Base-by-base conservation (phyloP, 2,797 vertebrate genomes). In the Rhinogobio ventralis region DNA sequence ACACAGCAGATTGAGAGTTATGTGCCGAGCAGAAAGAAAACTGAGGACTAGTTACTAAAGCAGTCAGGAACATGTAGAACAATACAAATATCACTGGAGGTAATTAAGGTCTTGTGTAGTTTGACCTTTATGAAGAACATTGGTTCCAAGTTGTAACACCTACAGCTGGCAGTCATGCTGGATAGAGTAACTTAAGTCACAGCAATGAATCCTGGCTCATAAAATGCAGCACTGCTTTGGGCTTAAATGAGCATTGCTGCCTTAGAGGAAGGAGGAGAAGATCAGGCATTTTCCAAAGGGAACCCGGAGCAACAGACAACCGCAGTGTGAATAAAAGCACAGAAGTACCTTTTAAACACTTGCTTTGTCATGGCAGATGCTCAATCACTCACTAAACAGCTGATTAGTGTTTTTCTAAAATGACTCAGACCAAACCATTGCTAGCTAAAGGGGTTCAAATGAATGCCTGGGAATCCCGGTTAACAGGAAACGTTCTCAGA, bases 271-370 rank as follows among this genome's bases (percentile, higher is more conserved):
- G 79, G 51, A 86, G 83, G 85, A 88, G 85, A 87, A 85, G 74
- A 88, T 77, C 4, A 87, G 66, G 81, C 89, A 92, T 93, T 91
- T 85, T 90, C 85, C 49, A 64, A 28, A 57, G 71, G 91, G 67
- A 90, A 88, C 92, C 92, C 90, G 62, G 88, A 89, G 93, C 92
- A 94, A 94, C 93, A 87, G n/a, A 49, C 73, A 79, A 82, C 88
- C 80, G 67, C 82, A 76, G 85, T 74, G 81, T 89, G 49, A 84
- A 78, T 80, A 3, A 9, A 76, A 74, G 88, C 67, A 13, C 42
- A 89, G 86, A 88, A 87, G 69, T 81, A 85, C 88, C 88, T 89
- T 87, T 88, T 86, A 87, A 86, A 82, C 62, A 82, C 60, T 74
- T 42, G 75, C 79, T 86, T 85, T 85, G 76, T 87, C 81, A 85